Conservation (phyloP, 2,888 invertebrate species). For the Lydus trimaculatus region DNA sequence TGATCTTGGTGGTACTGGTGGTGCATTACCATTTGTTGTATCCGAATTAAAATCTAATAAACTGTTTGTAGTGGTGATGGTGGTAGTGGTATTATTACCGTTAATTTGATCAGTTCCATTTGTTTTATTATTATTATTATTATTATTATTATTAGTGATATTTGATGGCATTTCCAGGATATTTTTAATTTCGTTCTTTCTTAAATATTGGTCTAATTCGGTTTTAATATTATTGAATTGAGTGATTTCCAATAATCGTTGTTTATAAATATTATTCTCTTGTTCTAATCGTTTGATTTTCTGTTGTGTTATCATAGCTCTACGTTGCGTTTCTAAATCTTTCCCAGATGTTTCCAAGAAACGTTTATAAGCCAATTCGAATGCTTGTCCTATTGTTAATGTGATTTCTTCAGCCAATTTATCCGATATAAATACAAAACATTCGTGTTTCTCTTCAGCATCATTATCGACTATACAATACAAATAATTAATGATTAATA, state of each 20-base stretch:
- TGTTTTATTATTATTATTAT: slow-evolving; percentile 32
- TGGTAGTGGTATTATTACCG: too few relatives aligned
- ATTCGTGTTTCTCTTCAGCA: slow-evolving; percentile 82
- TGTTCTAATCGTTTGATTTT: slow-evolving; percentile 87
- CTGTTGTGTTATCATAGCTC: slow-evolving; percentile 78
- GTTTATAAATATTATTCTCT: slow-evolving; percentile 84
- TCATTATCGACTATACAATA: slow-evolving; percentile 60
- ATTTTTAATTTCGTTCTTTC: slow-evolving; percentile 63
- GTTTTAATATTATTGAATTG: slow-evolving; percentile 62
- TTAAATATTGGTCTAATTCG: slow-evolving; percentile 63
- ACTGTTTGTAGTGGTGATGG: slow-evolving; percentile 43
- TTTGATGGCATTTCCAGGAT: slow-evolving; percentile 61
- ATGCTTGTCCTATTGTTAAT: slow-evolving; percentile 97
- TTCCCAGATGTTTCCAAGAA: slow-evolving; percentile 93
- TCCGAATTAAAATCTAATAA: slow-evolving; percentile 54
- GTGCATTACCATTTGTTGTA: slow-evolving; percentile 55
- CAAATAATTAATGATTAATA: background rate
- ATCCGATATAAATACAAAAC: slow-evolving; percentile 97
- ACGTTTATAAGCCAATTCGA: slow-evolving; percentile 95
- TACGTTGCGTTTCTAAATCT: slow-evolving; percentile 85
- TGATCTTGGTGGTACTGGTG: slow-evolving; percentile 63
- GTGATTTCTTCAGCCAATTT: slow-evolving; percentile 98
- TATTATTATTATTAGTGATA: slow-evolving; percentile 48
- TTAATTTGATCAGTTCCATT: slow-evolving; percentile 38
- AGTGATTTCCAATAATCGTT: slow-evolving; percentile 75